phyloP scores from a whole-genome alignment of 1,140 invertebrate genomes.

The Megalonaias nervosa region DNA sequence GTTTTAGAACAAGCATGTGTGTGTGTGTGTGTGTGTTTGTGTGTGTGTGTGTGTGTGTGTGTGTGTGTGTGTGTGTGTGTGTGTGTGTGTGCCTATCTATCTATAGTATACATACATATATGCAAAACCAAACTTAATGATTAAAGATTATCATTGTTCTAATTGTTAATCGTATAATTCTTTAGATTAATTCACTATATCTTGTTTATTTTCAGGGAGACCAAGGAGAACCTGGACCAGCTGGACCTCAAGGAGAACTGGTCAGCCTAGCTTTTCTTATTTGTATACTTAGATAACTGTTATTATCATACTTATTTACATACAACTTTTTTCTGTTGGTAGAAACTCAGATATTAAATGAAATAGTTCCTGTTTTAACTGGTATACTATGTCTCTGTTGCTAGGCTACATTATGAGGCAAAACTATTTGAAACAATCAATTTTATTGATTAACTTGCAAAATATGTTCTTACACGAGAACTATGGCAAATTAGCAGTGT shows the following conservation, averaged over 20 bases:
- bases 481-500: no score
- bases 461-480: no score
- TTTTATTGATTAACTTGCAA: no score
- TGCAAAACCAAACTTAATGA: neutral
- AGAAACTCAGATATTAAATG: neutral
- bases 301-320: conserved; percentile 3
- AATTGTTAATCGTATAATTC: conserved; percentile 3
- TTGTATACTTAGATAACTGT: conserved; percentile 1
- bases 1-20: conserved; percentile 3
- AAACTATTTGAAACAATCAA: no score
- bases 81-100: neutral
- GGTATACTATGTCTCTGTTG: no score
- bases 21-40: neutral
- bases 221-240: conserved; percentile 8
- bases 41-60: neutral
- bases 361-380: neutral
- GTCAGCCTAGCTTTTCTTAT: conserved; percentile 10
- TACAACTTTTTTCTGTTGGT: conserved; percentile 10
- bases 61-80: conserved; percentile 2
- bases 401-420: no score
- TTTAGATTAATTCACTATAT: conserved; percentile 2
- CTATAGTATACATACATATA: neutral
- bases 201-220: conserved; percentile 28
- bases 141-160: neutral
- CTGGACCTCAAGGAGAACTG: conserved; percentile 25